Evolutionary conservation across 1,140 invertebrate genomes (phyloP).

Genomic region (Camponotus vicinus): DNA sequence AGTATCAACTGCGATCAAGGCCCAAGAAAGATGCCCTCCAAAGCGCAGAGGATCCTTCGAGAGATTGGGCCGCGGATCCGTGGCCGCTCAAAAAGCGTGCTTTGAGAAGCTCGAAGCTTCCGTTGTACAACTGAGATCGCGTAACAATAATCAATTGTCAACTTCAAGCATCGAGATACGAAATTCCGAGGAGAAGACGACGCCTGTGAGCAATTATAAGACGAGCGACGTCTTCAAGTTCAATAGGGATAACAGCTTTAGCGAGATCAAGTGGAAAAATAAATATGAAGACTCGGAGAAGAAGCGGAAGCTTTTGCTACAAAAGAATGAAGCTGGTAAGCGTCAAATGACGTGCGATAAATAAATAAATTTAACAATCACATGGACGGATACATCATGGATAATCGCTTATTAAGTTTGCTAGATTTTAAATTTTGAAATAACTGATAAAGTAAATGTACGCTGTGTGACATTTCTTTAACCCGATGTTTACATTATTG

Average conservation of each 20-base stretch:
- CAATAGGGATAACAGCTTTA: slow-evolving; percentile 78
- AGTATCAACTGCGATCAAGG: slow-evolving; percentile 72
- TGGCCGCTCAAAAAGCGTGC: slow-evolving; percentile 82
- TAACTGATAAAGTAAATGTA: neutral
- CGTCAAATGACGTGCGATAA: neutral
- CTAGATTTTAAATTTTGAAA: neutral
- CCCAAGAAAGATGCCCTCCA: slow-evolving; percentile 75
- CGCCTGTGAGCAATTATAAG: slow-evolving; percentile 5
- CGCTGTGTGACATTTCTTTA: neutral
- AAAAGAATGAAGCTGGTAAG: slow-evolving; percentile 89
- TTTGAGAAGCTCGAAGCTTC: slow-evolving; percentile 82
- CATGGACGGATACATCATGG: neutral
- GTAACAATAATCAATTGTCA: slow-evolving; percentile 64
- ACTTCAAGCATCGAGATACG: slow-evolving; percentile 66
- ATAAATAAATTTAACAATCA: neutral
- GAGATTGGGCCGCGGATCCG: slow-evolving; percentile 75
- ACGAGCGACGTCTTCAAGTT: slow-evolving; percentile 65
- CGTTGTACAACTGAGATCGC: slow-evolving; percentile 60
- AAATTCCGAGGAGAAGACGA: slow-evolving; percentile 49
- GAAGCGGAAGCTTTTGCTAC: slow-evolving; percentile 88
- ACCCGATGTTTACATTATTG: neutral
- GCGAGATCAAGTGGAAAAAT: slow-evolving; percentile 87
- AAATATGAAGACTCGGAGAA: slow-evolving; percentile 90
- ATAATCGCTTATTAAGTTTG: neutral
- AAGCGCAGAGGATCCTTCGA: slow-evolving; percentile 77